A percentile compares a stretch with the other conserved stretches of the same genome.
Evolutionary conservation across 2,113 vertebrate genomes (phyloP).

Genomic region (Onychorhynchus coronatus): DNA sequence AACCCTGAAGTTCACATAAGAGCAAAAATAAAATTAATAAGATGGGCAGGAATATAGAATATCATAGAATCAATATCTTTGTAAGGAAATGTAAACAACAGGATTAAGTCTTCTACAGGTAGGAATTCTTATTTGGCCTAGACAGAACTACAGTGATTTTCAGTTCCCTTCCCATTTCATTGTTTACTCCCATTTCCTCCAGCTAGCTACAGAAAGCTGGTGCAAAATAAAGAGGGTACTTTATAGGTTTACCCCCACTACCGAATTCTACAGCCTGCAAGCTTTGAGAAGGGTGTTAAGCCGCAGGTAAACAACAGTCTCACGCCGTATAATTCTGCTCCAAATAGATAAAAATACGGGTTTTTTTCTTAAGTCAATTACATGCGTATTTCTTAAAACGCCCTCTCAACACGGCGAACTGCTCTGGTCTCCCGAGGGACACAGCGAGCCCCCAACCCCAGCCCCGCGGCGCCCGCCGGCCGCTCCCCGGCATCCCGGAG

Average conservation of each 20-base stretch:
- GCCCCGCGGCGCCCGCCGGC: background rate
- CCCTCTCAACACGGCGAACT: accelerated
- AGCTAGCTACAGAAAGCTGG: accelerated
- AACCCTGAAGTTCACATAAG: background rate
- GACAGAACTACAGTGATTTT: accelerated
- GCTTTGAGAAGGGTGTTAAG: background rate
- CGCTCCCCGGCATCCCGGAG: background rate
- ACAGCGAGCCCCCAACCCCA: background rate
- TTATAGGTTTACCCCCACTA: background rate
- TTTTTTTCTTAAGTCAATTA: background rate
- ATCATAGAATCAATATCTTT: background rate
- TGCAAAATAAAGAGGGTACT: accelerated
- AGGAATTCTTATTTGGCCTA: background rate
- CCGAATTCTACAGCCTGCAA: background rate
- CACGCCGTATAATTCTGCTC: accelerated
- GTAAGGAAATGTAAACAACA: background rate
- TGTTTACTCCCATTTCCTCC: background rate
- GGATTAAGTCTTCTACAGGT: background rate
- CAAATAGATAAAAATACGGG: background rate
- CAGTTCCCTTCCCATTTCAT: background rate
- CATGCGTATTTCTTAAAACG: accelerated
- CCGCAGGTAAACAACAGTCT: no score
- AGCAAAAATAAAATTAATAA: background rate
- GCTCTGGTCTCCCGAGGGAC: accelerated
- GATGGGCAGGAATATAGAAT: background rate